Percentiles rank a stretch among this genome's conserved stretches.
phyloP scores from a whole-genome alignment of 2,888 invertebrate genomes.

The Fragum whitleyi region DNA sequence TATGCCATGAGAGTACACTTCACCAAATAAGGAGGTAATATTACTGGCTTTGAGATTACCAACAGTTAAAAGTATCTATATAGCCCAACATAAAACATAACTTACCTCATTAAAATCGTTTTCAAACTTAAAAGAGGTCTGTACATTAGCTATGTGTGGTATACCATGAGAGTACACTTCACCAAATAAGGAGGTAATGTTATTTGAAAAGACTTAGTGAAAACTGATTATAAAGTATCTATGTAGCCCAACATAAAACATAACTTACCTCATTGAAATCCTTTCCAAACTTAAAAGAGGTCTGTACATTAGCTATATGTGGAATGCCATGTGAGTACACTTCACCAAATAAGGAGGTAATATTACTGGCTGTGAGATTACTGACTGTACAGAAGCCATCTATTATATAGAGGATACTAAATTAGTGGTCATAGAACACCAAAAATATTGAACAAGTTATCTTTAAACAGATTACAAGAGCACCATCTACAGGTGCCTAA shows the following conservation, averaged over 20 bases:
- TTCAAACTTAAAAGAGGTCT: constrained; percentile 63
- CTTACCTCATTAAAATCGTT: constrained; percentile 58
- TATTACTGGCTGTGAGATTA: constrained; percentile 47
- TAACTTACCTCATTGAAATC: constrained; percentile 63
- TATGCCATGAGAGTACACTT: constrained; percentile 56
- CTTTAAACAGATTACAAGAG: too few species aligned
- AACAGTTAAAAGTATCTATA: too few species aligned
- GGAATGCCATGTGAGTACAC: constrained; percentile 41
- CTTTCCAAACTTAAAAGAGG: constrained; percentile 64
- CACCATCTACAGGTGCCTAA: neutral
- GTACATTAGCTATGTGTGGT: constrained; percentile 55
- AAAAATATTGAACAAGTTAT: too few species aligned
- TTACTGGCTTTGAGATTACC: too few species aligned
- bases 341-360: constrained; percentile 44
- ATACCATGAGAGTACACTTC: constrained; percentile 56
- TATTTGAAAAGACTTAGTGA: neutral
- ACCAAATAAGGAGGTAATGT: constrained; percentile 36
- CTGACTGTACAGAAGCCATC: constrained; percentile 42
- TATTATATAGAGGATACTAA: too few species aligned
- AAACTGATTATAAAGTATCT: too few species aligned
- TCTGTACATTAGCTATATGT: constrained; percentile 55
- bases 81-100: too few species aligned
- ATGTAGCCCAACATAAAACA: too few species aligned
- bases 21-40: constrained; percentile 24
- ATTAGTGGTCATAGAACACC: too few species aligned